Evolutionary conservation across 2,797 vertebrate species (phyloP).

Genomic region (Triplophysa yarkandensis): DNA sequence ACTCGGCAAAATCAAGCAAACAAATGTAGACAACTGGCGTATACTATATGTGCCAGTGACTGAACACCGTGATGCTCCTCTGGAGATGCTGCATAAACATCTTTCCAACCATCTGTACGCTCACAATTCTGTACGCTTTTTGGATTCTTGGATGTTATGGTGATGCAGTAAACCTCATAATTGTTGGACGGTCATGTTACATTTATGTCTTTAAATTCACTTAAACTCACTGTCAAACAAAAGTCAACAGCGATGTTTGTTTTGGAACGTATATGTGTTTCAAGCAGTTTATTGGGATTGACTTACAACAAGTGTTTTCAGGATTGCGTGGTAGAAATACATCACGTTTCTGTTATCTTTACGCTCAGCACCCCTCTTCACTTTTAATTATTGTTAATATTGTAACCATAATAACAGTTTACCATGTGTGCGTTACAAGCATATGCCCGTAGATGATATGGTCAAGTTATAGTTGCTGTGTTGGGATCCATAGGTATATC

Average conservation of each 20-base stretch:
- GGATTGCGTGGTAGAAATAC: background rate
- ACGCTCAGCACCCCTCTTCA: background rate
- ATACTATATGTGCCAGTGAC: background rate
- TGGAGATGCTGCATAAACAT: conserved; percentile 31
- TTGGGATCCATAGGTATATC: no score
- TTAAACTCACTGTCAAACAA: conserved; percentile 35
- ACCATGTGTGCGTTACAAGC: background rate
- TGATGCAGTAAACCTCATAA: conserved; percentile 30
- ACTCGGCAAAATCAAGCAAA: conserved; percentile 20
- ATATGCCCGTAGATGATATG: no score
- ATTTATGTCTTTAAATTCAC: conserved; percentile 9
- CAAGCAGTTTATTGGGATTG: background rate
- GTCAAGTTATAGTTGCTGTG: no score
- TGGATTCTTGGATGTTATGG: conserved; percentile 30
- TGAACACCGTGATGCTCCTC: conserved; percentile 14
- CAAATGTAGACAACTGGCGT: conserved; percentile 11
- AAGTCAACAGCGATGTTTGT: conserved; percentile 35
- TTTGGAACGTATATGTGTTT: conserved; percentile 9
- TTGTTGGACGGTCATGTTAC: conserved; percentile 34
- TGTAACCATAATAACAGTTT: background rate
- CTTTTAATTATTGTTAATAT: background rate
- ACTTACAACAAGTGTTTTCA: conserved; percentile 3
- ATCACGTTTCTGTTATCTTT: conserved; percentile 9
- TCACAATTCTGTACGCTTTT: conserved; percentile 19
- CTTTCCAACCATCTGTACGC: background rate